Base-by-base conservation (phyloP, 2,113 vertebrate genomes). In the Lutjanus erythropterus region DNA sequence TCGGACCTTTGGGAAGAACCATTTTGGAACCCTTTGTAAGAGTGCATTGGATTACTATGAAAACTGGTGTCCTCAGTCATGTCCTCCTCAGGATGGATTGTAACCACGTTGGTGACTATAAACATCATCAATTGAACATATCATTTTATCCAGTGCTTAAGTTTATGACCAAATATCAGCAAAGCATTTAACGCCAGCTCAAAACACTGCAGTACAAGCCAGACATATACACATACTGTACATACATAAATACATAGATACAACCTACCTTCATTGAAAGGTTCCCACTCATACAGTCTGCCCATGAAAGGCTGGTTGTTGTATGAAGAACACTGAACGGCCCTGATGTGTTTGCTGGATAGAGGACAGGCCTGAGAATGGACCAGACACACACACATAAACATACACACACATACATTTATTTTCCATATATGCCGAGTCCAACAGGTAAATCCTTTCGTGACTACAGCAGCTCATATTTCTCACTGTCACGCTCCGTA, bases 301-400 rank as follows among this genome's bases (percentile, higher is more conserved):
- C 98, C 97, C 98, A 99, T 98, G 94, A 99, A 99, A 15, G 96
- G 97, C 74, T 96, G 96, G 90, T 94, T 97, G 94, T 99, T 97
- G 93, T 97, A 97, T 2, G 97, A 97, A 3, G 97, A 96, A 75
- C 98, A 99, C 15, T 99, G 98, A 16, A 96, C 93, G 29, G 97
- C 97, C 90, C 97, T 93, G 89, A 97, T 96, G 83, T 92, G 95
- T 89, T 94, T 94, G 89, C 96, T 97, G 92, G 94, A 95, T 80
- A 96, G 92, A 41, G 96, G 96, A 91, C 98, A 99, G 44, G 92
- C 86, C 98, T 99, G 92, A 81, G 82, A 41, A 90, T 66, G 70
- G 56, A 83, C 27, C 37, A 78, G 2, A 75, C 59, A 89, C 50
- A 81, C 33, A 77, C 44, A 83, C 37, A 89, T 12, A 75, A 19